These are phyloP conservation scores for Subanguina moxae DNA, from an alignment of 1,140 invertebrate genomes.

Conservation along the genomic window DNA sequence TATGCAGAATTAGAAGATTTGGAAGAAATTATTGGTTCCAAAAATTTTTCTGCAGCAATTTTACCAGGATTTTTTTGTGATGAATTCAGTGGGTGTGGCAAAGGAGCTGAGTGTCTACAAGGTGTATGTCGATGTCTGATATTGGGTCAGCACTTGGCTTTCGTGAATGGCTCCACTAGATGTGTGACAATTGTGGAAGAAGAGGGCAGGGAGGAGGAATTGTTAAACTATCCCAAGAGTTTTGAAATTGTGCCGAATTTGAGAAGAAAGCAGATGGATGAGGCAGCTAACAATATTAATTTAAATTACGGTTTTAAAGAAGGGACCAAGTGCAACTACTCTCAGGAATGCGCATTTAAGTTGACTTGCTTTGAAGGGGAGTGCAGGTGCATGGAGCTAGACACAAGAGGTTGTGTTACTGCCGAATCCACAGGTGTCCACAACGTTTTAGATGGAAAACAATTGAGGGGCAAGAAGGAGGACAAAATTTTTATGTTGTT, in stretches of 20 bases:
- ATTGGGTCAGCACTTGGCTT: constrained; percentile 8
- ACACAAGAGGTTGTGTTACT: not conserved
- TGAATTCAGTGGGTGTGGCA: constrained; percentile 34
- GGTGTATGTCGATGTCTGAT: constrained; percentile 32
- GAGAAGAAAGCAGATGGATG: not conserved
- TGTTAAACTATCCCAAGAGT: not conserved
- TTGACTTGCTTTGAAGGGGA: constrained; percentile 15
- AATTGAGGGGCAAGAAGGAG: no score
- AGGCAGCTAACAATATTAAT: not conserved
- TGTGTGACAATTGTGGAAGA: constrained; percentile 1
- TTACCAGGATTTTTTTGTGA: constrained; percentile 33
- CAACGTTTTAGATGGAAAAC: no score
- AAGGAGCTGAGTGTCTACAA: constrained; percentile 30
- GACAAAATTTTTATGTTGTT: no score
- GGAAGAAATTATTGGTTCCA: not conserved
- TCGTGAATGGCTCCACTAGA: constrained; percentile 17
- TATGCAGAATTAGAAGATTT: not conserved
- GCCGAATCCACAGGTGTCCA: no score
- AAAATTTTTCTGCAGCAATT: constrained; percentile 1
- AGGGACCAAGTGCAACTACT: constrained; percentile 1
- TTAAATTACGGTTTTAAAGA: not conserved
- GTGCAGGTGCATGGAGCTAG: constrained; percentile 13
- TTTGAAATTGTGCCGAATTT: not conserved
- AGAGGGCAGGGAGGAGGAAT: not conserved
- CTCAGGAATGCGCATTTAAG: constrained; percentile 5